Evolutionary conservation across 2,797 vertebrate species (phyloP).

Genomic region (Macrochelys suwanniensis): DNA sequence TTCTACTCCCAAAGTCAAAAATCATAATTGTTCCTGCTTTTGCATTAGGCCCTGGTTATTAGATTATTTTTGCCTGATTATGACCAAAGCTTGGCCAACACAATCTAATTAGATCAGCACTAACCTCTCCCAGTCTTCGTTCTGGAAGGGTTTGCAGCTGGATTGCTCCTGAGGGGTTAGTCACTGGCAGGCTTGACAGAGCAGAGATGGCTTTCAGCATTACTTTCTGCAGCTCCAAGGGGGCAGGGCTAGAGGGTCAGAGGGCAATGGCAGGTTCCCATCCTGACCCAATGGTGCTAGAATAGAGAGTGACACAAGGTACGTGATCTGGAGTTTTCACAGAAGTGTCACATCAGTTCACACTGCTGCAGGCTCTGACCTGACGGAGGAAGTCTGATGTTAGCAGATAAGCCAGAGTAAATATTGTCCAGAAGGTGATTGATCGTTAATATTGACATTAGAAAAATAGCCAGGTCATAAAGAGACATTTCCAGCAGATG

Average conservation of each 20-base stretch:
- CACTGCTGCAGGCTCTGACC: not conserved
- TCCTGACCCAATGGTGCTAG: not conserved
- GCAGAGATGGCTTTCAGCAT: not conserved
- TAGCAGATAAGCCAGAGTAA: not conserved
- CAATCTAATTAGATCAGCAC: not conserved
- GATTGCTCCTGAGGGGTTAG: rapidly evolving
- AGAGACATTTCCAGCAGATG: not conserved
- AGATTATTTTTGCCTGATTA: not conserved
- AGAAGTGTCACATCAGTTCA: not conserved
- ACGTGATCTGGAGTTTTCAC: not conserved
- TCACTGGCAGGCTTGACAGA: not conserved
- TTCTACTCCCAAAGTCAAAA: not conserved
- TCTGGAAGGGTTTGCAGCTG: not conserved
- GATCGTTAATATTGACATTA: not conserved
- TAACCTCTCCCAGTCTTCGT: not conserved
- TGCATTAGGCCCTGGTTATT: not conserved
- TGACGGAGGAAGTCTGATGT: not conserved
- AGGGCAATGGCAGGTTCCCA: not conserved
- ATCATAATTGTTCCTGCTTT: not conserved
- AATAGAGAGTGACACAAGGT: not conserved
- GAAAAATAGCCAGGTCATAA: not conserved
- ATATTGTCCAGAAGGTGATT: not conserved
- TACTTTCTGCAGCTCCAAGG: not conserved
- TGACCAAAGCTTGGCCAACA: not conserved
- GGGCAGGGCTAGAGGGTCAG: not conserved